These are phyloP conservation scores for Trinectes maculatus DNA, from an alignment of 2,113 vertebrate species.

Conservation along the genomic window DNA sequence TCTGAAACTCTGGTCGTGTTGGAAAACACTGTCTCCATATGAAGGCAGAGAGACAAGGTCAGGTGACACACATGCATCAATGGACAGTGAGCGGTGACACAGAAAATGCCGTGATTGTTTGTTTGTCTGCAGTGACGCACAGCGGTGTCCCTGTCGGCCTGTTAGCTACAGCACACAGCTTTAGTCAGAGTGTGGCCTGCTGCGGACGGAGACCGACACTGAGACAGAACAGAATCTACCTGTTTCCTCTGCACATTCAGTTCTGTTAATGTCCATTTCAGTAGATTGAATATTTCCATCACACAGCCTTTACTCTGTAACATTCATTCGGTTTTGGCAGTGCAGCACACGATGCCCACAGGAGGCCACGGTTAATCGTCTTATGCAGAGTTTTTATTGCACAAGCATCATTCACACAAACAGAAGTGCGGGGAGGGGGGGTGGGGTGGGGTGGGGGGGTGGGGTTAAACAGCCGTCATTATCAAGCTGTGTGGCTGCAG, in stretches of 20 bases:
- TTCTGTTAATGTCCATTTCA: slow-evolving; percentile 2
- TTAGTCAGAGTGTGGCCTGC: not conserved
- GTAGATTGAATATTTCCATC: slow-evolving; percentile 4
- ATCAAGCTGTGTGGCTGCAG: slow-evolving; percentile 42
- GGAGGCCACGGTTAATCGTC: slow-evolving; percentile 20
- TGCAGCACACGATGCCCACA: slow-evolving; percentile 1
- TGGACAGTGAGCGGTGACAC: not conserved
- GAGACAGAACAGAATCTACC: not conserved
- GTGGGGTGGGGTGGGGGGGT: slow-evolving; percentile 27
- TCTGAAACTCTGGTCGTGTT: slow-evolving; percentile 17
- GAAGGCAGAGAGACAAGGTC: slow-evolving; percentile 25
- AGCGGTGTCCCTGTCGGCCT: slow-evolving; percentile 34
- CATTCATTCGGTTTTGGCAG: slow-evolving; percentile 1
- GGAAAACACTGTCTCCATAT: not conserved
- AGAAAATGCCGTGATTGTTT: slow-evolving; percentile 39
- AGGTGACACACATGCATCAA: slow-evolving; percentile 4
- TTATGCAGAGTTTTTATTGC: slow-evolving; percentile 16
- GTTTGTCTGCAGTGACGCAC: slow-evolving; percentile 41
- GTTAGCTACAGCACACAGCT: slow-evolving; percentile 13
- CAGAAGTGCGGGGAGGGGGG: slow-evolving; percentile 14
- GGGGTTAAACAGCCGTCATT: slow-evolving; percentile 62
- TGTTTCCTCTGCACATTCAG: not conserved
- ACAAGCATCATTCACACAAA: slow-evolving; percentile 14
- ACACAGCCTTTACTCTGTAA: not conserved
- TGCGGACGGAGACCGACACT: not conserved